Percentiles rank a stretch among this genome's conserved stretches.
Conservation (phyloP, 2,797 vertebrate species). For the Potorous gilbertii region DNA sequence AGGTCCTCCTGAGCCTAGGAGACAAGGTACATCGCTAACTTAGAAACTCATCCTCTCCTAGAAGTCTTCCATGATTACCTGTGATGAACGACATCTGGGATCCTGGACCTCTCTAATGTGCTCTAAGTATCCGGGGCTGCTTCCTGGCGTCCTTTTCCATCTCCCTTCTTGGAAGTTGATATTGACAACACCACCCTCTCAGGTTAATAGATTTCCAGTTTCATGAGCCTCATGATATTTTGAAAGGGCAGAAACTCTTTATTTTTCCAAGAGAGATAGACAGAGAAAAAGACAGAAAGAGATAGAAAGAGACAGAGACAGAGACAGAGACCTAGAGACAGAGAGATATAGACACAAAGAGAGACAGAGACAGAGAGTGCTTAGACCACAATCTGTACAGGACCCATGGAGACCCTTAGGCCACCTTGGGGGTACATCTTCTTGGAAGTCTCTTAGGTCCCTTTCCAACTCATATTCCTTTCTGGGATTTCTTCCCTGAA, state of each 20-base stretch:
- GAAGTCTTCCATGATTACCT: neutral
- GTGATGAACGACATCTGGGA: neutral
- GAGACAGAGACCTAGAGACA: no score
- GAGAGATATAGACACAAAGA: no score
- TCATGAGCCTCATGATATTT: neutral
- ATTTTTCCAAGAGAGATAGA: neutral
- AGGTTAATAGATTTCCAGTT: neutral
- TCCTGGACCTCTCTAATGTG: neutral
- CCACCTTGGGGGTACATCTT: neutral
- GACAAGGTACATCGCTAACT: neutral
- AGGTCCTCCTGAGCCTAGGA: neutral
- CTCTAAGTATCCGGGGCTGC: neutral
- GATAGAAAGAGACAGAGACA: no score
- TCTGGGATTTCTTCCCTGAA: neutral
- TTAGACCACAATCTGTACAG: neutral
- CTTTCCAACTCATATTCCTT: neutral
- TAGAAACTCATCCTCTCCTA: neutral
- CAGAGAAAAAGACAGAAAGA: neutral
- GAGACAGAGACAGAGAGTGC: neutral
- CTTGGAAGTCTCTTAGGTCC: neutral
- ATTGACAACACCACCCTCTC: neutral
- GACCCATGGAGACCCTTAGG: neutral
- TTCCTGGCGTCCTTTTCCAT: neutral
- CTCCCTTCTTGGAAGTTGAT: neutral
- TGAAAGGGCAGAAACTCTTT: neutral